Percentiles rank a stretch among this genome's conserved stretches.
Conservation (phyloP, 2,797 vertebrate genomes). For the Benthosema pterotum region DNA sequence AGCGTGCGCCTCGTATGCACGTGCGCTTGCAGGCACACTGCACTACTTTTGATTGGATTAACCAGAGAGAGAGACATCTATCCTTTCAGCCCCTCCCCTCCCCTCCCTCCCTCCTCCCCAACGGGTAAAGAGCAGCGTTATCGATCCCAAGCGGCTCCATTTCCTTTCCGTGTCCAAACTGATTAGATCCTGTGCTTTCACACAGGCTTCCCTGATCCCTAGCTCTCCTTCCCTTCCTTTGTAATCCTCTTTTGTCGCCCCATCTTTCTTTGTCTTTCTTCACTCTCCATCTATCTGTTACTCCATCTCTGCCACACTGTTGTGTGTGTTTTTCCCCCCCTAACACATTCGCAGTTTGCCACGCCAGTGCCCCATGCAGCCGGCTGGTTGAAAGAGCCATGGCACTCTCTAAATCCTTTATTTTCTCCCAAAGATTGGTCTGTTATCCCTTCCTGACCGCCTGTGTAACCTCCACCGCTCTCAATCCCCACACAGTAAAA, state of each 20-base stretch:
- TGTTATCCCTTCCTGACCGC: neutral
- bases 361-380: constrained; percentile 20
- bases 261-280: constrained; percentile 40
- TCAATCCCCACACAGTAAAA: neutral
- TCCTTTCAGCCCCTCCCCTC: constrained; percentile 60
- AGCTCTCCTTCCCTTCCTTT: constrained; percentile 14
- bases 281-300: constrained; percentile 16
- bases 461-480: neutral
- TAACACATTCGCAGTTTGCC: constrained; percentile 32
- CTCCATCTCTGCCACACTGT: constrained; percentile 8
- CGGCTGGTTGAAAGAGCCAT: constrained; percentile 32
- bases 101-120: constrained; percentile 43
- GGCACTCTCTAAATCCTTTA: constrained; percentile 32
- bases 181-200: constrained; percentile 68
- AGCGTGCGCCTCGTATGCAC: neutral
- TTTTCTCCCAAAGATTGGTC: constrained; percentile 15
- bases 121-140: constrained; percentile 66
- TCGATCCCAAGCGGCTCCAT: constrained; percentile 76
- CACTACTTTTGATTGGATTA: constrained; percentile 75
- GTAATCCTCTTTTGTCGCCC: constrained; percentile 9
- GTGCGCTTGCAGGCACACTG: constrained; percentile 18
- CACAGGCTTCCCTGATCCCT: constrained; percentile 20
- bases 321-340: constrained; percentile 38
- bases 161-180: constrained; percentile 76
- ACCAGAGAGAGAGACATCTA: constrained; percentile 63